Evolutionary conservation across 1,140 invertebrate genomes (phyloP), one percentile per base, ranked within the genome.

Genomic region (Drosophila sturtevanti): DNA sequence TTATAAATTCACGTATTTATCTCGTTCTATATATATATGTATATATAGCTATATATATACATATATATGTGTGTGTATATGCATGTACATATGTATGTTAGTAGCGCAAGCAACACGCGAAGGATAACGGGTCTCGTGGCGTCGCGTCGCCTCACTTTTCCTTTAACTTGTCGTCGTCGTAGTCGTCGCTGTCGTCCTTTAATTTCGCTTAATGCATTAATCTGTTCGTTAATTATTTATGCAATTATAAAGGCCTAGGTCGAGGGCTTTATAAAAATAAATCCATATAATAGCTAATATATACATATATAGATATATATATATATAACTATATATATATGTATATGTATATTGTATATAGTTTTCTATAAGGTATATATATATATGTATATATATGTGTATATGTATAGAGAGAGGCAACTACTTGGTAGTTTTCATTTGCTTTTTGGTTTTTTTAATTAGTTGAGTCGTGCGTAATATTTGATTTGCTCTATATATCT

Each of bases 371-470:
- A 65, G 59, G 59, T 77, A 75, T 76, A 74, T 31, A 31, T 81
- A 65, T 76, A 74, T 31, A 31, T 81, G 63, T 24, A 1, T 24
- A 31, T 31, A 31, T 82, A 66, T 72, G 55, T 74, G 61, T 66
- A 58, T 72, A 35, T 74, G 66, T 71, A 68, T 78, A 65, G 66
- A 79, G 82, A 87, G 82, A 86, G 82, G 82, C 82, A 86, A 86
- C 82, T 86, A 86, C 82, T 86, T 86, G 82, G 82, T 86, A 87
- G 82, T 78, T 81, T 72, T 81, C 66, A 66, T 86, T 69, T 87
- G 22, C 75, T 81, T 82, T 63, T 81, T 81, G 68, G 71, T 74
- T 85, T 77, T 70, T 74, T 84, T 72, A 72, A 68, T 79, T 48
- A 21, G 68, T 76, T 82, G 66, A 58, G 72, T 54, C 68, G 58